Conservation (phyloP, 1,140 invertebrate species). For the Drosophila tropicalis region DNA sequence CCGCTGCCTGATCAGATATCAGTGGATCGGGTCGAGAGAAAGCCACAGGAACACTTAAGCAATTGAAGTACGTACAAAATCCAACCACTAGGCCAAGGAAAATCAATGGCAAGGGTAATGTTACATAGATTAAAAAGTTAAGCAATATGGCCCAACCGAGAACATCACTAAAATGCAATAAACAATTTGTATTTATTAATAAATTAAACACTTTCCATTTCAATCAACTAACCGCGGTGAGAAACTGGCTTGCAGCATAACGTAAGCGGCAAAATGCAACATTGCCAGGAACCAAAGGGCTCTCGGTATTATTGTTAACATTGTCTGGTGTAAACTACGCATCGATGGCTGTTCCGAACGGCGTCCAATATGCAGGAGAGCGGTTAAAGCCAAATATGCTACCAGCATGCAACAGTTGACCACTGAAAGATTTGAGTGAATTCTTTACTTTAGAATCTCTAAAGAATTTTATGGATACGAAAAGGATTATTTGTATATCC, state of each 20-base stretch:
- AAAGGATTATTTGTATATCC: too few relatives aligned
- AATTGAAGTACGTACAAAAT: conserved; percentile 85
- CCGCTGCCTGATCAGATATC: conserved; percentile 79
- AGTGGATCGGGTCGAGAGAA: conserved; percentile 83
- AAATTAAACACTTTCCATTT: neutral
- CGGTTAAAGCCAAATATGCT: conserved; percentile 57
- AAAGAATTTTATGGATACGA: too few relatives aligned
- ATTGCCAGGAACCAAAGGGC: conserved; percentile 61
- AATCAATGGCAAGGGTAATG: conserved; percentile 89
- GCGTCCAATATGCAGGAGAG: conserved; percentile 60
- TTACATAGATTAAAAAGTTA: conserved; percentile 93
- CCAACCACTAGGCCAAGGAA: conserved; percentile 85
- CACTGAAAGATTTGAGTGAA: conserved; percentile 21
- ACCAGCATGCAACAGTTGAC: conserved; percentile 67
- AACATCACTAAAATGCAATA: conserved; percentile 53
- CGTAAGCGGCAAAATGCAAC: conserved; percentile 62
- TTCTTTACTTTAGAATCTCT: too few relatives aligned
- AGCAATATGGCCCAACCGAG: conserved; percentile 92
- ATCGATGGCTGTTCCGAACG: conserved; percentile 55
- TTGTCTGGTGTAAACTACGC: conserved; percentile 47
- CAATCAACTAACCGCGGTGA: conserved; percentile 55
- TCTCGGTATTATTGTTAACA: conserved; percentile 56
- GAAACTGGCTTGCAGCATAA: conserved; percentile 61
- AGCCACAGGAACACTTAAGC: conserved; percentile 85
- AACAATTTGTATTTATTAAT: neutral